Conservation (phyloP, 2,797 vertebrate genomes). For the Molossus molossus region DNA sequence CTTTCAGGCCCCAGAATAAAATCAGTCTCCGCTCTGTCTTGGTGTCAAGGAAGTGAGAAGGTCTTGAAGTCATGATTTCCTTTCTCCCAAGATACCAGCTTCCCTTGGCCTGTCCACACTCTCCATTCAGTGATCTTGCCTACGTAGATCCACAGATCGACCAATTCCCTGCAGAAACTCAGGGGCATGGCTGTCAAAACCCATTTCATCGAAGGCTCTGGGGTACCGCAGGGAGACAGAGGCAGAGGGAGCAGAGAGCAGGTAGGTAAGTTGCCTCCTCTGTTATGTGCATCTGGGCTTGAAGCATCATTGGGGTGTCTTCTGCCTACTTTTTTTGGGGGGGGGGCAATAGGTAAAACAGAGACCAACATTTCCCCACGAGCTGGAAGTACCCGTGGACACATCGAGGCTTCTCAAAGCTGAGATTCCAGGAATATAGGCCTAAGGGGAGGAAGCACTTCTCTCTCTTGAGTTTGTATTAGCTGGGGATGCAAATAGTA, state of each 20-base stretch:
- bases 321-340: neutral
- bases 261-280: neutral
- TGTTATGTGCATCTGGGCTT: neutral
- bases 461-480: neutral
- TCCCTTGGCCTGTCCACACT: neutral
- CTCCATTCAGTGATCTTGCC: neutral
- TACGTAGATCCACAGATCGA: neutral
- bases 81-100: neutral
- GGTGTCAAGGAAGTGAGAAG: neutral
- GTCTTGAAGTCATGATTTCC: neutral
- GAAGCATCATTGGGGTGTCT: neutral
- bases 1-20: neutral
- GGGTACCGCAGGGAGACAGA: neutral
- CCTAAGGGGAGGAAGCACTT: neutral
- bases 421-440: neutral
- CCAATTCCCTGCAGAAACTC: neutral
- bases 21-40: neutral
- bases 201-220: neutral
- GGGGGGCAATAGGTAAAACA: neutral
- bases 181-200: neutral
- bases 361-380: neutral
- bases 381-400: neutral
- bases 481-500: neutral
- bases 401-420: neutral
- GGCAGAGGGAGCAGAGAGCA: neutral